phyloP scores from a whole-genome alignment of 1,140 invertebrate species.

The Lordiphosa collinella region DNA sequence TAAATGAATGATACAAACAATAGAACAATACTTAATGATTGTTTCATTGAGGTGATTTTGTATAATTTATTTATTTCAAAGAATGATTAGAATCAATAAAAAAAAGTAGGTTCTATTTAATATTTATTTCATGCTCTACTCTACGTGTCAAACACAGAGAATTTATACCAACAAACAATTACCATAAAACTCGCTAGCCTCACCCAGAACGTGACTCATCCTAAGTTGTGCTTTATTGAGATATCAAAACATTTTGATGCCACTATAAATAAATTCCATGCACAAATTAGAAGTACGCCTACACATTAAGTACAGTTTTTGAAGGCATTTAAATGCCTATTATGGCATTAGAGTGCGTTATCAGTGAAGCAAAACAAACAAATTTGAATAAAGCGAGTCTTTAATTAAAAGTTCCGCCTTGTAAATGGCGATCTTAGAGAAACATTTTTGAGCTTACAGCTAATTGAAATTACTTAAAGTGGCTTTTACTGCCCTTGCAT shows the following conservation, averaged over 20 bases:
- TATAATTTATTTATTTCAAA: too few species aligned
- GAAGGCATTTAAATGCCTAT: slow-evolving; percentile 33
- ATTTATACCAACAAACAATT: background rate
- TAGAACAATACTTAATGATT: too few species aligned
- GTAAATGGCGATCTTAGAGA: slow-evolving; percentile 33
- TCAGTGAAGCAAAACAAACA: slow-evolving; percentile 36
- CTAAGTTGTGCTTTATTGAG: slow-evolving; percentile 8
- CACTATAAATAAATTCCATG: slow-evolving; percentile 34
- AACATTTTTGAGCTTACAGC: slow-evolving; percentile 18
- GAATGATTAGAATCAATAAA: too few species aligned
- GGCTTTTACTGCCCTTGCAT: too few species aligned
- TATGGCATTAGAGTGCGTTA: slow-evolving; percentile 39
- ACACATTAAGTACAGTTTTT: slow-evolving; percentile 23
- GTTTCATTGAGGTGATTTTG: too few species aligned
- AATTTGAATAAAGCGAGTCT: slow-evolving; percentile 1
- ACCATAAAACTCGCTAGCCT: background rate
- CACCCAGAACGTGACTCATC: slow-evolving; percentile 27
- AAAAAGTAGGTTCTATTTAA: too few species aligned
- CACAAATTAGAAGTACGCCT: slow-evolving; percentile 10
- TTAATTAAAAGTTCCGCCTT: slow-evolving; percentile 71
- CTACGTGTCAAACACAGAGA: background rate
- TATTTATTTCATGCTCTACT: too few species aligned
- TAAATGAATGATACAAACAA: too few species aligned
- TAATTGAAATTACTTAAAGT: slow-evolving; percentile 13
- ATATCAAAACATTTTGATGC: slow-evolving; percentile 16